These are phyloP conservation scores for Terebella lapidaria DNA, from an alignment of 2,888 invertebrate species.

Conservation along the genomic window DNA sequence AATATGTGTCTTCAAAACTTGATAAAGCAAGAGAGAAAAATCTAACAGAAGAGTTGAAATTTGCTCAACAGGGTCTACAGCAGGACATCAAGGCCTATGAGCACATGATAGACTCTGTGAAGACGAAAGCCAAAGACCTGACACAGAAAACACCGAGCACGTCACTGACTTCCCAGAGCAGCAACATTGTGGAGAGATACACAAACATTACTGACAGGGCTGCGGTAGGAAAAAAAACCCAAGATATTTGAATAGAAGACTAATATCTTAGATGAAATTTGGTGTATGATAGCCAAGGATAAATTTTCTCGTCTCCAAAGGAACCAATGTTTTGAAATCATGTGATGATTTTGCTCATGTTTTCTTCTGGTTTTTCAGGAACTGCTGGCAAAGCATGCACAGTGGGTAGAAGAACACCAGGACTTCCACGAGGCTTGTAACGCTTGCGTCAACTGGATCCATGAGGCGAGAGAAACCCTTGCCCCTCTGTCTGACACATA, in stretches of 20 bases:
- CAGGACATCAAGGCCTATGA: conserved; percentile 89
- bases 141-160: conserved; percentile 75
- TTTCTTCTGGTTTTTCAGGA: conserved; percentile 4
- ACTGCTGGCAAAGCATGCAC: conserved; percentile 24
- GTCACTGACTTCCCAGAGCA: conserved; percentile 58
- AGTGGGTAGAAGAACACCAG: conserved; percentile 58
- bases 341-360: neutral
- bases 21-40: too few species aligned
- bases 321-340: neutral
- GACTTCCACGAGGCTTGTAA: conserved; percentile 86
- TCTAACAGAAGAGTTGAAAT: too few species aligned
- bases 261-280: neutral
- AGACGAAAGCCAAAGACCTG: conserved; percentile 86
- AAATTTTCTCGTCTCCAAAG: neutral
- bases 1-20: too few species aligned
- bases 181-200: conserved; percentile 86
- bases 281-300: too few species aligned
- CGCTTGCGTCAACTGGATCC: conserved; percentile 87
- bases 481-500: conserved; percentile 88
- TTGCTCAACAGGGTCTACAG: conserved; percentile 21
- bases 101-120: conserved; percentile 93
- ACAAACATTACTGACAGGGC: conserved; percentile 85
- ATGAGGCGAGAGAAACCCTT: conserved; percentile 81
- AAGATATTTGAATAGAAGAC: neutral
- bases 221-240: conserved; percentile 32